These are phyloP conservation scores for Hipposideros larvatus DNA, from an alignment of 2,797 vertebrate genomes.

Conservation along the genomic window DNA sequence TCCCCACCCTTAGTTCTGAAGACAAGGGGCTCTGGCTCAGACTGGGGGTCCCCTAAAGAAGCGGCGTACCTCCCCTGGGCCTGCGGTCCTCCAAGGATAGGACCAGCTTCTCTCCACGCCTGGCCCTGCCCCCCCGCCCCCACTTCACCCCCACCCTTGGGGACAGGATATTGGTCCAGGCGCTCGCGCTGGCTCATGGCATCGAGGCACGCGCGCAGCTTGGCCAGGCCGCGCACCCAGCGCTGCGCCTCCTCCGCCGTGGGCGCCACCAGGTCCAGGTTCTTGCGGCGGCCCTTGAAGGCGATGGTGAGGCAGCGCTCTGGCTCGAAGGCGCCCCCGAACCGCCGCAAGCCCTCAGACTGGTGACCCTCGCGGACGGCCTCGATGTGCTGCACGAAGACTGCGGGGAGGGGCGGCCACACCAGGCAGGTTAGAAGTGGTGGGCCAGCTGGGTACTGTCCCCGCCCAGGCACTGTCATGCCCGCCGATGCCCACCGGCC, in stretches of 20 bases:
- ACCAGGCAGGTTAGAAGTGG: no score
- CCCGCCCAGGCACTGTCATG: no score
- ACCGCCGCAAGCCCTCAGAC: conserved; percentile 93
- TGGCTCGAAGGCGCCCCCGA: conserved; percentile 90
- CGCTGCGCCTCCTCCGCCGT: conserved; percentile 91
- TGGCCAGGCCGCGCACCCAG: conserved; percentile 95
- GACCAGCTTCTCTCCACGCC: neutral
- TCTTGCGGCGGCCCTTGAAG: conserved; percentile 94
- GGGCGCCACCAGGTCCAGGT: conserved; percentile 94
- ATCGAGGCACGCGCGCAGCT: conserved; percentile 91
- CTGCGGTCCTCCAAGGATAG: neutral
- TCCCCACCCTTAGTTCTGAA: neutral
- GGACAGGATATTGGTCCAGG: conserved; percentile 97
- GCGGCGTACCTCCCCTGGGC: neutral
- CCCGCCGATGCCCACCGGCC: neutral
- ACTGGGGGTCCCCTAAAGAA: neutral
- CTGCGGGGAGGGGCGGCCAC: conserved; percentile 72
- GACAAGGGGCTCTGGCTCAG: neutral
- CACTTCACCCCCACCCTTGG: no score
- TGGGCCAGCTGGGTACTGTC: no score
- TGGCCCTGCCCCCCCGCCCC: neutral
- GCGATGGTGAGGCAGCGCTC: conserved; percentile 94
- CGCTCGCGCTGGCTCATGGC: conserved; percentile 97
- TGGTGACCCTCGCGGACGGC: conserved; percentile 88
- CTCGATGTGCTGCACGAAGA: conserved; percentile 88